Evolutionary conservation across 92 coral and sea anemone genomes (phyloP).

Genomic region (Porites cylindrica): DNA sequence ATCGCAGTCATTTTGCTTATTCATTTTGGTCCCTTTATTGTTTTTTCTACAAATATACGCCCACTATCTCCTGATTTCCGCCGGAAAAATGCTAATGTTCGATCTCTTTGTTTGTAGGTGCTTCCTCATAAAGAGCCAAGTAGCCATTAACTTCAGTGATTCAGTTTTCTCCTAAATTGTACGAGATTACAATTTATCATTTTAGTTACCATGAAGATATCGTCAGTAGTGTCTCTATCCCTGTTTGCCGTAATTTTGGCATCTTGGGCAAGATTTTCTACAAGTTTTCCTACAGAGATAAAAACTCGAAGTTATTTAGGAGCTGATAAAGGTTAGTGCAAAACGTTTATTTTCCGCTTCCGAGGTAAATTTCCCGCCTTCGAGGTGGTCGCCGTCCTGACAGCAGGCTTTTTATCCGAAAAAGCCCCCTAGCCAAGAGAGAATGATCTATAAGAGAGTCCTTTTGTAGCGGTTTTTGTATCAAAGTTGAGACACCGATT

Average conservation of each 20-base stretch:
- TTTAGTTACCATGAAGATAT: background rate
- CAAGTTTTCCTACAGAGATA: background rate
- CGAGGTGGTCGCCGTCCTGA: too few relatives aligned
- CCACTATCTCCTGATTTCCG: background rate
- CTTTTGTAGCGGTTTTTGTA: too few relatives aligned
- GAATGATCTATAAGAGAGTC: too few relatives aligned
- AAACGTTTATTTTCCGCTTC: background rate
- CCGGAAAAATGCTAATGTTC: background rate
- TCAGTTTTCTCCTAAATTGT: background rate
- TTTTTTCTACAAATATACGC: background rate
- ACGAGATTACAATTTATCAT: background rate
- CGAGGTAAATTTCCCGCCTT: background rate
- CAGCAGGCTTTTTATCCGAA: too few relatives aligned
- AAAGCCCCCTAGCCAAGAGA: too few relatives aligned
- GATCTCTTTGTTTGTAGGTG: background rate
- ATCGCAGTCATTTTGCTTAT: background rate
- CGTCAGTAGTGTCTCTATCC: background rate
- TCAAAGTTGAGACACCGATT: too few relatives aligned
- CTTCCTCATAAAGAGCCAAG: background rate
- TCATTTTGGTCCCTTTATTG: background rate
- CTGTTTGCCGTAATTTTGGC: constrained; percentile 5
- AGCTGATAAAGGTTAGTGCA: background rate
- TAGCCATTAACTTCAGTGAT: background rate
- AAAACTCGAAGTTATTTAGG: background rate
- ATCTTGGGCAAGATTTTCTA: background rate